Percentiles rank a stretch among this genome's conserved stretches.
Evolutionary conservation across 2,888 invertebrate genomes (phyloP).

Genomic region (Leptopterna dolabrata): DNA sequence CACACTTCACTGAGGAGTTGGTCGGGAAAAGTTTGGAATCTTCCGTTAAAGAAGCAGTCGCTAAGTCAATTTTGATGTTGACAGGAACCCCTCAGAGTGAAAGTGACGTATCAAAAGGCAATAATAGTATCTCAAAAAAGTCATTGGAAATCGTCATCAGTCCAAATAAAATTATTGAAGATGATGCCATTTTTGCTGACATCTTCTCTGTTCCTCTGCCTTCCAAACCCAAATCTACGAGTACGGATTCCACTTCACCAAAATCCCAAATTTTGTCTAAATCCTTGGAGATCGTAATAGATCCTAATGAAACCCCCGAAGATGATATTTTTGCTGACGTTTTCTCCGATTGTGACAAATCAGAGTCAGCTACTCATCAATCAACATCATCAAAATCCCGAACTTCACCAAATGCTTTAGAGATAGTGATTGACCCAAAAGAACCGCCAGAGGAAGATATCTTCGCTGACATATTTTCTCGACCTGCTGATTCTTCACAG

Average conservation of each 20-base stretch:
- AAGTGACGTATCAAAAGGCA: not conserved
- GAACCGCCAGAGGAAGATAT: slow-evolving; percentile 63
- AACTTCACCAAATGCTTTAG: not conserved
- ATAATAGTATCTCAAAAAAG: not conserved
- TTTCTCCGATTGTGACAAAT: not conserved
- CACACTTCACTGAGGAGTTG: slow-evolving; percentile 70
- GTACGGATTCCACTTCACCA: not conserved
- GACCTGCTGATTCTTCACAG: too few relatives aligned
- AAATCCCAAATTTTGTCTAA: not conserved
- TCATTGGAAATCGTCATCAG: not conserved
- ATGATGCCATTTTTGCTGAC: slow-evolving; percentile 68
- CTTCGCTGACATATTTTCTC: slow-evolving; percentile 64
- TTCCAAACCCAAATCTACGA: not conserved
- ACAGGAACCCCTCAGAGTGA: not conserved
- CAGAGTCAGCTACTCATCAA: not conserved
- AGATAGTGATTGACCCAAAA: slow-evolving; percentile 13
- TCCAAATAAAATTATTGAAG: slow-evolving; percentile 63
- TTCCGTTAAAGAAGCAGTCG: not conserved
- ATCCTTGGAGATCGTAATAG: slow-evolving; percentile 10
- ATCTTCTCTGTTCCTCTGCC: not conserved
- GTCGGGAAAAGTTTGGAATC: not conserved
- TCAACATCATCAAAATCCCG: too few relatives aligned
- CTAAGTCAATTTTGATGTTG: not conserved
- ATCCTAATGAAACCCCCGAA: slow-evolving; percentile 28
- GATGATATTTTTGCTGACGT: slow-evolving; percentile 64